Base-by-base conservation (phyloP, 30 jellyfish, hydroid and myxozoan genomes). In the Haliclystus octoradiatus region DNA sequence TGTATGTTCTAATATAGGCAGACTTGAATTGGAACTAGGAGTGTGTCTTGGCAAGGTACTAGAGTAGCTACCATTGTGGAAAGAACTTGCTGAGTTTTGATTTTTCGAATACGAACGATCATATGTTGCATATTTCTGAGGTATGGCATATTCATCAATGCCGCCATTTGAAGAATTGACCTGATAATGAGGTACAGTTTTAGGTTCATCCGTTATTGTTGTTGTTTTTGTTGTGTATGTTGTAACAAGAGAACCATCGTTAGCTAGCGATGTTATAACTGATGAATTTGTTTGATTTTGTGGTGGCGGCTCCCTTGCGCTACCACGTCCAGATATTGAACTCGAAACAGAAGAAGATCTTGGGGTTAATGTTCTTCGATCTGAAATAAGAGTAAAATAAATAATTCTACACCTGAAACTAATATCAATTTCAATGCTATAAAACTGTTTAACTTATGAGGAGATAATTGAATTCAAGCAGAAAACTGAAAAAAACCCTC, bases 151-250 rank as follows among this genome's bases (percentile, higher is more conserved):
- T 40, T 40, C 57, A 19, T 40, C 57, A 19, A 40, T 19, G 14
- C 57, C 57, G 19, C 57, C 57, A 19, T 40, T 40, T 9, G 19
- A 9, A 40, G 57, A 40, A 40, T 40, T 40, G 57, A 40, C 57
- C 9, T 5, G 14, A 19, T 40, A 40, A 40, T 40, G 57, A 5
- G 14, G 14, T 19, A 74, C 68, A 19, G 63, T 52, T 13, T 79
- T 46, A 34, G 94, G 94, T 62, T 82, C 94, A 24, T 82, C 94
- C 7, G 69, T 77, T 19, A 82, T 65, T 3, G 94, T 82, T 26
- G 94, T 82, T 23, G 94, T 82, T 23, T 81, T 82, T 2, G 85
- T 82, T 22, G 94, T 82, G 83, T 82, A 82, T 0, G 94, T 82
- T 26, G 94, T 82, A 73, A 82, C 83, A 66, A 82, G 49, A 1